Conservation (phyloP, 2,888 invertebrate genomes). For the Allophyes oxyacanthae region DNA sequence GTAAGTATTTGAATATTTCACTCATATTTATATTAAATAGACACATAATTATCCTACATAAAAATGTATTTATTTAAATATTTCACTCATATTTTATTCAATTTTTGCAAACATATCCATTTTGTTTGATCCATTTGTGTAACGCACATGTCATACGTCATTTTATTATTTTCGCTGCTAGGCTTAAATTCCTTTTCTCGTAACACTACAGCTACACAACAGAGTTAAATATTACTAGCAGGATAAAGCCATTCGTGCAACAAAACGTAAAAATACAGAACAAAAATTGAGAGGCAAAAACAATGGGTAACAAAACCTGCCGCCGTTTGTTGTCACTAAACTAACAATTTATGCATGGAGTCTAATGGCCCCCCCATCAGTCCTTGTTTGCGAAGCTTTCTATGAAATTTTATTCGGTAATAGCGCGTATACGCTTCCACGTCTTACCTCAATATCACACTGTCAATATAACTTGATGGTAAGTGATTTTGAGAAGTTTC, state of each 20-base stretch:
- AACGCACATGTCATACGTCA: too few species aligned
- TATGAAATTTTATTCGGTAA: slow-evolving; percentile 88
- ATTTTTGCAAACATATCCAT: too few species aligned
- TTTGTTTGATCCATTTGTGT: too few species aligned
- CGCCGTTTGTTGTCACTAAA: slow-evolving; percentile 76
- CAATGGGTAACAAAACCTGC: slow-evolving; percentile 65
- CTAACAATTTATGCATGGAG: slow-evolving; percentile 88
- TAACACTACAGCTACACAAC: slow-evolving; percentile 11
- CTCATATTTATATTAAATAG: too few species aligned
- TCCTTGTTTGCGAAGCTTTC: slow-evolving; percentile 87
- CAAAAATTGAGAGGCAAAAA: slow-evolving; percentile 57
- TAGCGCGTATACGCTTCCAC: slow-evolving; percentile 68
- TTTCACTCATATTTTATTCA: too few species aligned
- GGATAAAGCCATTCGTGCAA: slow-evolving; percentile 15
- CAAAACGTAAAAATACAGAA: slow-evolving; percentile 33
- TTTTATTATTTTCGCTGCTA: background rate
- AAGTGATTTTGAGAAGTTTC: slow-evolving; percentile 58
- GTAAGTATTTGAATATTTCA: too few species aligned
- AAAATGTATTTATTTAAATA: too few species aligned
- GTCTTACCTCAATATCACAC: slow-evolving; percentile 60
- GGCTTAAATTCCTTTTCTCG: slow-evolving; percentile 22
- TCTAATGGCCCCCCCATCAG: slow-evolving; percentile 85
- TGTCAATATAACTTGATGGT: slow-evolving; percentile 57
- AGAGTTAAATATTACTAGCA: slow-evolving; percentile 13
- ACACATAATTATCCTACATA: too few species aligned